Conservation (phyloP, 2,797 vertebrate species). For the Danio albolineatus region DNA sequence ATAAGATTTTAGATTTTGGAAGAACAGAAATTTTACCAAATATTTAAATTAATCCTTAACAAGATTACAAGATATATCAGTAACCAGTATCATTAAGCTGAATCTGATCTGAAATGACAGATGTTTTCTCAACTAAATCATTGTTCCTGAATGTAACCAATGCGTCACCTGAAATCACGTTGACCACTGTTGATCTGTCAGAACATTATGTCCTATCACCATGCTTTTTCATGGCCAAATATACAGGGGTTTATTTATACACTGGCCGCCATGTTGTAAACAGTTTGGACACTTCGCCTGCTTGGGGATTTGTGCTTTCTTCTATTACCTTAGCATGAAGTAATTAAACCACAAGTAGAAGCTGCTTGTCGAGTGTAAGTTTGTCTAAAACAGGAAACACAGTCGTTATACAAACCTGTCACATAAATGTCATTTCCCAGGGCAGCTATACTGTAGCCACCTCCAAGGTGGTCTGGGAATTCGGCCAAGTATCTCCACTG, state of each 20-base stretch:
- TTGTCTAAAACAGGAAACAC: neutral
- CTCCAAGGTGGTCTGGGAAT: constrained; percentile 95
- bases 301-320: constrained; percentile 9
- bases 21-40: neutral
- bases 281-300: constrained; percentile 53
- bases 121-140: constrained; percentile 51
- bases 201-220: constrained; percentile 67
- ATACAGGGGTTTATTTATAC: constrained; percentile 74
- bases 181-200: constrained; percentile 62
- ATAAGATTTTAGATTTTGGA: too few relatives aligned
- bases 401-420: constrained; percentile 82
- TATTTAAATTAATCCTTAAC: neutral
- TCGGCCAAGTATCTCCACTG: constrained; percentile 98
- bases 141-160: constrained; percentile 10
- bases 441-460: constrained; percentile 93
- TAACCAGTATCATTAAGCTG: neutral
- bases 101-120: neutral
- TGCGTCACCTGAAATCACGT: constrained; percentile 25
- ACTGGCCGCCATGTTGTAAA: constrained; percentile 60
- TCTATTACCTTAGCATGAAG: neutral
- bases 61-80: neutral
- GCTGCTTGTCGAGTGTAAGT: neutral
- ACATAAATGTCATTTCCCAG: constrained; percentile 97
- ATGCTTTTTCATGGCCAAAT: constrained; percentile 13
- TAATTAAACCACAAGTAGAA: neutral